phyloP scores from a whole-genome alignment of 2,888 invertebrate species.

The Phyllotreta striolata region DNA sequence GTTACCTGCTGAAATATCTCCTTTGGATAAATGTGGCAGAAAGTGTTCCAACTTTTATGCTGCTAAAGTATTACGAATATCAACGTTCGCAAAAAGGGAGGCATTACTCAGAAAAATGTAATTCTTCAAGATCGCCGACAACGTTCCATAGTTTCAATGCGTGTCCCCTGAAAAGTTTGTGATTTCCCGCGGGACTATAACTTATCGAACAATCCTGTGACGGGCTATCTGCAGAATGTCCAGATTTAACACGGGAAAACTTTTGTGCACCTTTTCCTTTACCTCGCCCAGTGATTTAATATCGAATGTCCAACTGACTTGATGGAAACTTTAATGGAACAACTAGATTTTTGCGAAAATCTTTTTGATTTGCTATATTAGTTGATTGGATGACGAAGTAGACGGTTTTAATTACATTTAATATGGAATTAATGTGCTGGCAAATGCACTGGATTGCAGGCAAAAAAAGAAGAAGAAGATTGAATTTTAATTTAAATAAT shows the following conservation, averaged over 20 bases:
- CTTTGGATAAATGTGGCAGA: too few relatives aligned
- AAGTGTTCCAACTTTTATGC: too few relatives aligned
- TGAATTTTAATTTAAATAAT: too few relatives aligned
- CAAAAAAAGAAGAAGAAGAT: too few relatives aligned
- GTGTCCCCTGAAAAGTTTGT: conserved; percentile 35
- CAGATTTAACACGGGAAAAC: conserved; percentile 42
- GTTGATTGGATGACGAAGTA: too few relatives aligned
- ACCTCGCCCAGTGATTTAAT: conserved; percentile 6
- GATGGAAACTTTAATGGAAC: conserved; percentile 13
- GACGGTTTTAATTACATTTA: too few relatives aligned
- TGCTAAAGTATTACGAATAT: too few relatives aligned
- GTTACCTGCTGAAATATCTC: too few relatives aligned
- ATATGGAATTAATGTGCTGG: too few relatives aligned
- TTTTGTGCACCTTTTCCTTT: conserved; percentile 19
- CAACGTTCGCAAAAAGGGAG: too few relatives aligned
- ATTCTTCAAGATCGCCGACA: conserved; percentile 17
- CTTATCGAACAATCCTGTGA: conserved; percentile 50
- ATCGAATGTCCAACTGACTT: conserved; percentile 12
- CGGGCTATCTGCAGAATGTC: conserved; percentile 44
- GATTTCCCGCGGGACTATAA: conserved; percentile 53
- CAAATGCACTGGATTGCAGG: too few relatives aligned
- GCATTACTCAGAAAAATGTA: conserved; percentile 11
- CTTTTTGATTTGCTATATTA: too few relatives aligned
- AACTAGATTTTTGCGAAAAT: background rate
- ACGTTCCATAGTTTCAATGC: conserved; percentile 4